These are phyloP conservation scores for Propithecus deckenii DNA, from an alignment of 2,797 vertebrate species.

Conservation along the genomic window DNA sequence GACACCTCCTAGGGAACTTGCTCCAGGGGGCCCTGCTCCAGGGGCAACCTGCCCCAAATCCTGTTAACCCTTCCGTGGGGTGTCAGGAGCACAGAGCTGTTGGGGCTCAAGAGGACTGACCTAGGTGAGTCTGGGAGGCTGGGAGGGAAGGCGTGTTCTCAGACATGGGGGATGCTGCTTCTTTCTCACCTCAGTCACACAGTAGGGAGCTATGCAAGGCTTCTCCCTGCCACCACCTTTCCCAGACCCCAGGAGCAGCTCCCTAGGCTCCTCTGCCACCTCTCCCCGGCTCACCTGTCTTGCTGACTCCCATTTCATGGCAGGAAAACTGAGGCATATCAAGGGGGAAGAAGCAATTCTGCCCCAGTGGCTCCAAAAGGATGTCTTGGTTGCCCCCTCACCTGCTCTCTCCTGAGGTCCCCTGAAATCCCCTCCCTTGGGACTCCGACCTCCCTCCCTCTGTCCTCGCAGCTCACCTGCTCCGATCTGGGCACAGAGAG, in stretches of 20 bases:
- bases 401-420: not conserved
- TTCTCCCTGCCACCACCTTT: not conserved
- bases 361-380: not conserved
- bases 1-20: not conserved
- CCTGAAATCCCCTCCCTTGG: not conserved
- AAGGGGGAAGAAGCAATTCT: not conserved
- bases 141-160: not conserved
- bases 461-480: slow-evolving; percentile 45
- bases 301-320: not conserved
- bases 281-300: not conserved
- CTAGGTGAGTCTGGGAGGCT: not conserved
- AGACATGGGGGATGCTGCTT: not conserved
- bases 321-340: not conserved
- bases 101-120: not conserved
- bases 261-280: not conserved
- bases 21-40: not conserved
- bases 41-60: not conserved
- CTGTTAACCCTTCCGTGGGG: not conserved
- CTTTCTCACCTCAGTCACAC: not conserved
- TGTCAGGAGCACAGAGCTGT: not conserved
- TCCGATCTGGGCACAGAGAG: slow-evolving; percentile 58
- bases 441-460: not conserved
- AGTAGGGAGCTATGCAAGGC: not conserved
- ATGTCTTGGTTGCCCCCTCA: not conserved
- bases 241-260: not conserved